Conservation (phyloP, 37 sponge, comb jelly and placozoan species). For the Trichoplax adhaerens region DNA sequence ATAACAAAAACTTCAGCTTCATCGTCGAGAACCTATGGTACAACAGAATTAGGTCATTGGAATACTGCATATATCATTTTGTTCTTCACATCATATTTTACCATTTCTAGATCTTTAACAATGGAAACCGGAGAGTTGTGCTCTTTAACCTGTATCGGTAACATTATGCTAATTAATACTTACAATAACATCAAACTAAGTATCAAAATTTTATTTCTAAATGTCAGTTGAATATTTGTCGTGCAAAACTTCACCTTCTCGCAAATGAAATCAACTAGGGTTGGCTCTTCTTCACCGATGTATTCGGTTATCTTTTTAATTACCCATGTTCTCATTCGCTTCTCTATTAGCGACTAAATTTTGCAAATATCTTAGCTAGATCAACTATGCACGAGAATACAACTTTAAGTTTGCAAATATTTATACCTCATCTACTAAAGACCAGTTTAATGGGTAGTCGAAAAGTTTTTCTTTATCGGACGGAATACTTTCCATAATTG, state of each 20-base stretch:
- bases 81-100: slow-evolving; percentile 18
- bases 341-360: slow-evolving; percentile 63
- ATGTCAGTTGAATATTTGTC: slow-evolving; percentile 13
- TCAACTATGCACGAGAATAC: not conserved
- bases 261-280: slow-evolving; percentile 82
- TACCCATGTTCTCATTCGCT: slow-evolving; percentile 83
- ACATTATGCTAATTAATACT: not conserved
- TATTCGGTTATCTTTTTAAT: slow-evolving; percentile 95
- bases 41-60: not conserved
- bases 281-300: slow-evolving; percentile 88
- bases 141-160: slow-evolving; percentile 30
- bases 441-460: slow-evolving; percentile 75
- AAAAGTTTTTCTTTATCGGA: slow-evolving; percentile 84
- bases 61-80: not conserved
- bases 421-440: slow-evolving; percentile 61
- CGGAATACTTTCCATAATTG: slow-evolving; percentile 78
- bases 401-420: not conserved
- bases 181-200: too few relatives aligned
- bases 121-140: slow-evolving; percentile 36
- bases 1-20: slow-evolving; percentile 92
- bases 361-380: not conserved
- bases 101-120: slow-evolving; percentile 62
- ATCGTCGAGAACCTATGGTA: slow-evolving; percentile 79
- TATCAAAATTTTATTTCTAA: not conserved
- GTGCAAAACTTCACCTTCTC: slow-evolving; percentile 43